Evolutionary conservation across 2,113 vertebrate species (phyloP).

Genomic region (Chionodraco myersi): DNA sequence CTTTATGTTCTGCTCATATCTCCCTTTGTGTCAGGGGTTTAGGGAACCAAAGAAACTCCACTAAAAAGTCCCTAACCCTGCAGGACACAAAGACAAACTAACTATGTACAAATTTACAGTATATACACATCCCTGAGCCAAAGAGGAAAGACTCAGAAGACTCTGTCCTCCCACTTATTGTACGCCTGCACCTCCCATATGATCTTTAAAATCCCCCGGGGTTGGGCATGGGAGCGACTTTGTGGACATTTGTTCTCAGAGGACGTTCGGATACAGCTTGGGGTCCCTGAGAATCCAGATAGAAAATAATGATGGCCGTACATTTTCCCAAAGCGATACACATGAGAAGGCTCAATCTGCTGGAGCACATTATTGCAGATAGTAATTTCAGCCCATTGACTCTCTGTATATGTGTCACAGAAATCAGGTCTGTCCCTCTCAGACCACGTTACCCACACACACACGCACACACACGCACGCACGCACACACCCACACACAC

Average conservation of each 20-base stretch:
- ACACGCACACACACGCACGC: neutral
- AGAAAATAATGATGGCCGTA: conserved; percentile 20
- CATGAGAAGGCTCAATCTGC: conserved; percentile 45
- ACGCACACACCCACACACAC: neutral
- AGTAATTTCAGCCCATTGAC: conserved; percentile 39
- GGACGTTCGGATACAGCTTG: conserved; percentile 28
- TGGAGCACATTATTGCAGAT: conserved; percentile 35
- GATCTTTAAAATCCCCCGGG: conserved; percentile 18
- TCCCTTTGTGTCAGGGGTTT: conserved; percentile 39
- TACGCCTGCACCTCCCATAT: neutral
- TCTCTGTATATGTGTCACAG: conserved; percentile 34
- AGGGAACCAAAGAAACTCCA: conserved; percentile 12
- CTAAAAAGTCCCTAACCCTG: conserved; percentile 33
- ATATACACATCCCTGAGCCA: conserved; percentile 47
- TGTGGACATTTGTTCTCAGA: conserved; percentile 16
- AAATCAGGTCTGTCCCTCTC: conserved; percentile 36
- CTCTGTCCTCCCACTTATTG: neutral
- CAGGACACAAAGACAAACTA: conserved; percentile 44
- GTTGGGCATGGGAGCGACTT: conserved; percentile 2
- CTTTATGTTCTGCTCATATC: conserved; percentile 33
- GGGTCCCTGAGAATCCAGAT: conserved; percentile 17
- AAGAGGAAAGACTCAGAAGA: conserved; percentile 31
- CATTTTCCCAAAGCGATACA: conserved; percentile 11
- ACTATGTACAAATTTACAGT: conserved; percentile 69
- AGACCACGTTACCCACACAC: conserved; percentile 12